Conservation (phyloP, 2,113 vertebrate genomes). For the Neolamprologus cancellatus region DNA sequence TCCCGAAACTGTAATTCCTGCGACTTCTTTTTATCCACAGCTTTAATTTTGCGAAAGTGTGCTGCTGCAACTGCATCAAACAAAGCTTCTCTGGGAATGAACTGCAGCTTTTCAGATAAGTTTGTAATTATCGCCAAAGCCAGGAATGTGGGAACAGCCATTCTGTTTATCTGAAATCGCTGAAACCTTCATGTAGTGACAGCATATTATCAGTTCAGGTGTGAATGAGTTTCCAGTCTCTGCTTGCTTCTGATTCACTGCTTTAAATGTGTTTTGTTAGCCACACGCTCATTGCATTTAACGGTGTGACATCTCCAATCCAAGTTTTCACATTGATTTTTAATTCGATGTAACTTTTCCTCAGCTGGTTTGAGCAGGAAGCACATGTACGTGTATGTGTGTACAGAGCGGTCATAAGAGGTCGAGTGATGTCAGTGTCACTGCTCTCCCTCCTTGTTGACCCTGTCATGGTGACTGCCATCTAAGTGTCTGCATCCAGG, state of each 20-base stretch:
- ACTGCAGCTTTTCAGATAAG: not conserved
- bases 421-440: constrained; percentile 52
- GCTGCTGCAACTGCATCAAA: not conserved
- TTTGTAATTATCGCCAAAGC: not conserved
- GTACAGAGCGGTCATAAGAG: constrained; percentile 20
- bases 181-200: not conserved
- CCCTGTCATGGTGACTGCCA: constrained; percentile 59
- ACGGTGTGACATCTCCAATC: not conserved
- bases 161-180: not conserved
- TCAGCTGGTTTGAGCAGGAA: not conserved
- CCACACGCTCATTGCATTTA: not conserved
- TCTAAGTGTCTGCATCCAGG: constrained; percentile 29
- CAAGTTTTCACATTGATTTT: not conserved
- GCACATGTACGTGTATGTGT: not conserved
- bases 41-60: not conserved
- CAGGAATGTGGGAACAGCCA: not conserved
- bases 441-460: constrained; percentile 44
- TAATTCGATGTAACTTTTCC: not conserved
- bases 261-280: not conserved
- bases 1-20: not conserved
- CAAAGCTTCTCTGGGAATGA: not conserved
- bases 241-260: not conserved
- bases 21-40: not conserved
- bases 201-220: not conserved
- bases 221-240: not conserved